Base-by-base conservation (phyloP, 37 sponge, comb jelly and placozoan species). In the Hexactinellida sp. region DNA sequence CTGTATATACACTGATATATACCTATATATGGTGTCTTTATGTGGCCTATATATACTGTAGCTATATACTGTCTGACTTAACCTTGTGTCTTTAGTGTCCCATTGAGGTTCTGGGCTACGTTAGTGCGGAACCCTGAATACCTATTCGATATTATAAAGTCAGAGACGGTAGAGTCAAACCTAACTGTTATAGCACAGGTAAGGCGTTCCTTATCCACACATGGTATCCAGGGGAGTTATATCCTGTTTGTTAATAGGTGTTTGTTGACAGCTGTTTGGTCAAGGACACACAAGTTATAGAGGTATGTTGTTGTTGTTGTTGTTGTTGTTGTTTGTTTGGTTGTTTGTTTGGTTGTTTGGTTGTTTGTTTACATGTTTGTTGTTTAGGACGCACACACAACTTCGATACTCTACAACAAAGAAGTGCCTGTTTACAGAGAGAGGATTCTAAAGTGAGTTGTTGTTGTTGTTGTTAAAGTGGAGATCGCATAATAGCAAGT, bases 91-190 rank as follows among this genome's bases (percentile, higher is more conserved):
- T 25, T 21, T 82, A 93, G 95, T 54, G 86, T 96, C n/a, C 90
- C 92, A 0, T 90, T 98, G 37, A 83, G 95, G 24, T 98, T 98
- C 89, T 98, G 96, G 94, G 92, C 95, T 35, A 98, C 91, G 89
- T 36, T 98, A 24, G 92, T 98, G 39, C 95, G 95, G 92, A 98
- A 98, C 83, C 99, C 99, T 28, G 95, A 98, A 39, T 94, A 94
- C 86, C 88, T 95, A 25, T 95, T 98, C 83, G 99, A 98, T 86
- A 90, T 98, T 84, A 88, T 93, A 86, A 98, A 98, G 87, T 91
- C 94, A 0, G 87, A 87, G 36, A 94, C 93, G 0, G 90, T 98
- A 86, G 99, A 98, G 55, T 54, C 92, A 51, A 95, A 91, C 83
- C 89, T 98, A 38, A 87, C 95, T 0, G 91, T 95, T 1, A 85